phyloP scores from a whole-genome alignment of 2,888 invertebrate genomes.

The Chrysolina oricalcia region DNA sequence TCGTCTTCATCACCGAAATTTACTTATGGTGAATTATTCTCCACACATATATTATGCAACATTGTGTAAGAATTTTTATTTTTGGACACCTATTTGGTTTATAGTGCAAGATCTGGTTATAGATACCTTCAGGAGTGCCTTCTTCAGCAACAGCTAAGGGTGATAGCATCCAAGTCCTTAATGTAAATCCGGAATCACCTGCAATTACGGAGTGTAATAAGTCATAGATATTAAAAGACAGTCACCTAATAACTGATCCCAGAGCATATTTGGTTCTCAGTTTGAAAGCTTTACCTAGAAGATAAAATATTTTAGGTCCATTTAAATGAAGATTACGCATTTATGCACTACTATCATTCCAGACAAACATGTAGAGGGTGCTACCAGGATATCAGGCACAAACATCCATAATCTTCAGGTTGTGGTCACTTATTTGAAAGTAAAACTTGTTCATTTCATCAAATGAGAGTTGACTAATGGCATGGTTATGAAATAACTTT shows the following conservation, averaged over 20 bases:
- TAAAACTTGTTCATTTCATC: background rate
- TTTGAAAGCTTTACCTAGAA: slow-evolving; percentile 1
- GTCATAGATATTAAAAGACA: no score
- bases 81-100: background rate
- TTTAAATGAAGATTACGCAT: background rate
- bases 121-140: background rate
- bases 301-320: background rate
- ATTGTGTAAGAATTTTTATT: background rate
- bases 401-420: slow-evolving; percentile 29
- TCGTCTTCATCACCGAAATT: background rate
- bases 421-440: slow-evolving; percentile 17
- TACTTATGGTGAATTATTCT: background rate
- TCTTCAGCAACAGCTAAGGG: background rate
- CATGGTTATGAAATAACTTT: background rate
- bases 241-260: no score
- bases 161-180: background rate
- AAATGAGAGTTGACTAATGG: background rate
- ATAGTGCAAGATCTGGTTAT: background rate
- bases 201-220: no score
- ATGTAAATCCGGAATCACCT: background rate
- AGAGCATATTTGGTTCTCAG: background rate
- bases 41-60: background rate
- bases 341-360: background rate
- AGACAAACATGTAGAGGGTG: slow-evolving; percentile 20
- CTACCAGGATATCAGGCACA: slow-evolving; percentile 27